A percentile compares a stretch with the other conserved stretches of the same genome.
Evolutionary conservation across 2,113 vertebrate species (phyloP).

Genomic region (Montifringilla adamsi): DNA sequence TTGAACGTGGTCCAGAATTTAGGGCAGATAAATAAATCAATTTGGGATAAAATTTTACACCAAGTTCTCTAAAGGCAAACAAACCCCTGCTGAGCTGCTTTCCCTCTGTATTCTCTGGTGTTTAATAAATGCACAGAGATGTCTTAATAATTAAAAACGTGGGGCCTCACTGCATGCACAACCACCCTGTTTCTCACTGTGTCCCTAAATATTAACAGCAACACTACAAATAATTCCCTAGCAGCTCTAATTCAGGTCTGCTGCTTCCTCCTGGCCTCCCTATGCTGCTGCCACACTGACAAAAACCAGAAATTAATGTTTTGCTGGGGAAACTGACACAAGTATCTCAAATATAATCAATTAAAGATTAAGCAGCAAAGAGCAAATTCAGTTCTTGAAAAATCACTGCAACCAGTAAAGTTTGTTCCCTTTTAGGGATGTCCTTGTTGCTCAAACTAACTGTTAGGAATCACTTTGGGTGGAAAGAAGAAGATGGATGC

Average conservation of each 20-base stretch:
- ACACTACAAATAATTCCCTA: not conserved
- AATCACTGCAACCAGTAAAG: not conserved
- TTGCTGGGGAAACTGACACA: not conserved
- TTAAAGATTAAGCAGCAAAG: not conserved
- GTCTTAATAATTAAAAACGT: not conserved
- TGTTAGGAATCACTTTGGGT: not conserved
- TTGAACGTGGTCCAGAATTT: accelerated
- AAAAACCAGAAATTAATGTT: not conserved
- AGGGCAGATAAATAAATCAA: not conserved
- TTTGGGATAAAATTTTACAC: not conserved
- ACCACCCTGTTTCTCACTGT: not conserved
- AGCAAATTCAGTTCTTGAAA: not conserved
- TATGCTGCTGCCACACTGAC: not conserved
- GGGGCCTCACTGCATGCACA: not conserved
- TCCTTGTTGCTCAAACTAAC: accelerated
- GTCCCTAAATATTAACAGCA: not conserved
- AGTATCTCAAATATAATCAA: not conserved
- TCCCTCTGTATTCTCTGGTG: not conserved
- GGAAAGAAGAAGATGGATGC: not conserved
- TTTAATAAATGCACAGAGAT: not conserved
- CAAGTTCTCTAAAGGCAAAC: not conserved
- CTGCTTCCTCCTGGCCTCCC: not conserved
- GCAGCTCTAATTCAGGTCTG: not conserved
- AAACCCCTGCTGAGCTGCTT: not conserved
- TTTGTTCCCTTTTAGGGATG: not conserved